These are phyloP conservation scores for Tapirus indicus DNA, from an alignment of 2,797 vertebrate genomes.

Conservation along the genomic window DNA sequence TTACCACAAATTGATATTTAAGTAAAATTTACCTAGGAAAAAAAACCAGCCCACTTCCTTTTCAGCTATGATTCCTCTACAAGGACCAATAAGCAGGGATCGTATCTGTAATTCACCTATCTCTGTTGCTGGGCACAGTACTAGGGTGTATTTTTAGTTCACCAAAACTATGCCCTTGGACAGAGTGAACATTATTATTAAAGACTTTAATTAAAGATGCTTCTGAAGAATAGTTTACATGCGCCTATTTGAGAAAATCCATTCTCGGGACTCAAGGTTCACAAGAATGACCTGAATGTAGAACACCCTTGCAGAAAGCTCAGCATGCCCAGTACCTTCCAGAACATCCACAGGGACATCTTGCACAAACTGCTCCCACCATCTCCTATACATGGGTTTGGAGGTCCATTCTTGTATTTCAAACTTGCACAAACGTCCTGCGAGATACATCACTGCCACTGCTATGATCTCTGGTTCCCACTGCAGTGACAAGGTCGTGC, in stretches of 20 bases:
- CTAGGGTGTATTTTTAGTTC: neutral
- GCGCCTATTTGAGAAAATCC: neutral
- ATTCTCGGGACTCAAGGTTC: neutral
- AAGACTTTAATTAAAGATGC: neutral
- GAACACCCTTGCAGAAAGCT: neutral
- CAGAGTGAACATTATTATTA: neutral
- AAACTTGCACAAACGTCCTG: constrained; percentile 97
- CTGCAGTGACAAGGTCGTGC: constrained; percentile 97
- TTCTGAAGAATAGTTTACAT: neutral
- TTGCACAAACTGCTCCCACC: constrained; percentile 99
- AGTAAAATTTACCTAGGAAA: neutral
- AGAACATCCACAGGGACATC: constrained; percentile 98
- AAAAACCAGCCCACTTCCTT: neutral
- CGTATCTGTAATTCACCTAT: fast-evolving
- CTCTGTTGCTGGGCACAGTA: neutral
- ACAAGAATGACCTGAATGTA: neutral
- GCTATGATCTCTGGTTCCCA: constrained; percentile 99
- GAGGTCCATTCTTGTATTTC: constrained; percentile 99
- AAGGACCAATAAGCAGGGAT: neutral
- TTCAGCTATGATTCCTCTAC: neutral
- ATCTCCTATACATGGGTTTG: constrained; percentile 96
- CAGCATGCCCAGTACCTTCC: constrained; percentile 91
- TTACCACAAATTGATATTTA: neutral
- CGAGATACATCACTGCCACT: constrained; percentile 98
- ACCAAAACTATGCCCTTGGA: neutral